Base-by-base conservation (phyloP, 2,888 invertebrate genomes). In the Axea sp. region DNA sequence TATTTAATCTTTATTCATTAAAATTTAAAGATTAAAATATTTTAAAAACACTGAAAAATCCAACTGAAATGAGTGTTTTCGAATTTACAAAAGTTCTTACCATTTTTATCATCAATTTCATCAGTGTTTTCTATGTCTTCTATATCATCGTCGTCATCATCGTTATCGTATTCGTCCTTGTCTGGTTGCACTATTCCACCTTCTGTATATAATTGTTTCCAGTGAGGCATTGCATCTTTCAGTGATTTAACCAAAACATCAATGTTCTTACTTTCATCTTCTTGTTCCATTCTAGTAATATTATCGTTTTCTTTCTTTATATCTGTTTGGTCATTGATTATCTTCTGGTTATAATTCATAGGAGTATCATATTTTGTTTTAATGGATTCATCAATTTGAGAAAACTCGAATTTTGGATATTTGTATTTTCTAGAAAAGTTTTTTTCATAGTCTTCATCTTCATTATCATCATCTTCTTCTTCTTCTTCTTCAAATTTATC, bases 91-190 rank as follows among this genome's bases (percentile, higher is more conserved):
- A n/a, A n/a, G n/a, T n/a, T n/a, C n/a, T n/a, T 35, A 60, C 26
- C 37, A 14, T 28, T 7, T 53, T 35, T 35, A 3, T 88, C 87
- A 86, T 88, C 88, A 78, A 88, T 87, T 22, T 28, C 1, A 64
- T 11, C 12, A 26, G 2, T 9, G 8, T 15, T 33, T 8, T 33
- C 19, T 19, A n/a, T n/a, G n/a, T 19, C 19, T 19, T 19, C 19
- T 19, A 14, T 15, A 15, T 15, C 35, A 35, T 49, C 51, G 24
- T 45, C 28, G 9, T 65, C 39, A 9, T 67, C 35, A 2, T 37
- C 47, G 4, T 35, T 39, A 0, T 55, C 73, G 11, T 76, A 75
- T 17, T 78, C 71, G 4, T 76, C 73, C 9, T 78, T 73, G 2
- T 78, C 15, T 2, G 85, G 74, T 8, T 81, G 68, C 0, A 84